Conservation (phyloP, 2,797 vertebrate genomes). For the Esox lucius region DNA sequence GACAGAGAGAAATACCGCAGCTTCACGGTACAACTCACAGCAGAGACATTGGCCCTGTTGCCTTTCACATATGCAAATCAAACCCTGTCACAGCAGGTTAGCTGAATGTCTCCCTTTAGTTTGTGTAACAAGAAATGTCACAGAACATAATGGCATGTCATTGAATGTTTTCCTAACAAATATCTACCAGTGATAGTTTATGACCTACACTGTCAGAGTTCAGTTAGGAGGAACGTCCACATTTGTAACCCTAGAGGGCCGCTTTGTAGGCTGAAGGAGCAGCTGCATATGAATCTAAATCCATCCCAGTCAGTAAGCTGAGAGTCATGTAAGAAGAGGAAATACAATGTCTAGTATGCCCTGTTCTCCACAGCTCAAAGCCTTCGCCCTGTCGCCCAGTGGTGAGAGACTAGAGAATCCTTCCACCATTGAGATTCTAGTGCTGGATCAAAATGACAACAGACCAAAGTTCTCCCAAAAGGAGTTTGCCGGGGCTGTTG, state of each 20-base stretch:
- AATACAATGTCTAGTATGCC: neutral
- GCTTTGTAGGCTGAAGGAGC: neutral
- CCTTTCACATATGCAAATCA: conserved; percentile 31
- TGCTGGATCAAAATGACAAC: conserved; percentile 98
- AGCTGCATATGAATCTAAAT: neutral
- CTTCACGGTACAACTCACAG: conserved; percentile 79
- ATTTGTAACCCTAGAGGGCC: neutral
- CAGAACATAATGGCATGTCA: conserved; percentile 51
- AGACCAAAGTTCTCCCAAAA: conserved; percentile 82
- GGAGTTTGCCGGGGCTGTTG: conserved; percentile 76
- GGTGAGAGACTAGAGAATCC: conserved; percentile 90
- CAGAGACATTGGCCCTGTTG: neutral
- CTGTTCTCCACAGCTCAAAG: conserved; percentile 79
- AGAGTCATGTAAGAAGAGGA: neutral
- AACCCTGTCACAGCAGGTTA: conserved; percentile 56
- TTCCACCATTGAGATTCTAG: conserved; percentile 92
- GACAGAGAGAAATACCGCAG: conserved; percentile 88
- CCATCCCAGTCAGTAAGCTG: neutral
- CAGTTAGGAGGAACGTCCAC: neutral
- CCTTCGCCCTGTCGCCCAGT: conserved; percentile 90
- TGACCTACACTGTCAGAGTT: neutral
- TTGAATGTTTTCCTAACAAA: conserved; percentile 39
- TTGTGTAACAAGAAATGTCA: conserved; percentile 60
- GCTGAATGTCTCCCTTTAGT: conserved; percentile 26
- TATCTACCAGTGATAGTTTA: conserved; percentile 37